Evolutionary conservation across 2,888 invertebrate species (phyloP).

Genomic region (Clepsis dumicolana): DNA sequence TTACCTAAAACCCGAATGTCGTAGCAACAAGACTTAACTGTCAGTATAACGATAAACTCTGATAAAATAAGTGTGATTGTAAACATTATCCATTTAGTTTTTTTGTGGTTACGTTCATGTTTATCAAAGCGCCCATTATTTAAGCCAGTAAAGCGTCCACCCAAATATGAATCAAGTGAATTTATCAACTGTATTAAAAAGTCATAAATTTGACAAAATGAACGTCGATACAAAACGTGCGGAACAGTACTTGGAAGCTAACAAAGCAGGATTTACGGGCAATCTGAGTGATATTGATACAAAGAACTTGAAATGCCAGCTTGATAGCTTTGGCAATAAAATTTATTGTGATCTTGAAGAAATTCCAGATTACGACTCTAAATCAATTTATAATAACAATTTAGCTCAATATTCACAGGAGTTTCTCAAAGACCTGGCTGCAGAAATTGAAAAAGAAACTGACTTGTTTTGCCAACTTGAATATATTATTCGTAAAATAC

Average conservation of each 20-base stretch:
- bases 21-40: background rate
- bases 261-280: constrained; percentile 20
- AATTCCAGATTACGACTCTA: background rate
- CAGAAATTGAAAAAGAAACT: constrained; percentile 45
- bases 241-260: constrained; percentile 13
- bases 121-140: constrained; percentile 8
- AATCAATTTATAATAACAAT: background rate
- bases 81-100: background rate
- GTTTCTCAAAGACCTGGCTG: constrained; percentile 42
- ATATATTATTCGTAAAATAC: constrained; percentile 48
- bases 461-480: constrained; percentile 52
- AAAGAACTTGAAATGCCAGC: background rate
- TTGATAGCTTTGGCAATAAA: constrained; percentile 13
- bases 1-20: background rate
- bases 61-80: background rate
- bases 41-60: background rate
- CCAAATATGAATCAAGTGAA: constrained; percentile 24
- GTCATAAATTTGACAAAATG: constrained; percentile 14
- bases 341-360: constrained; percentile 4
- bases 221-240: constrained; percentile 15
- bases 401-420: background rate
- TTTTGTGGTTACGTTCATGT: background rate
- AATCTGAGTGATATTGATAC: background rate
- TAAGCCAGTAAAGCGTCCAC: constrained; percentile 4
- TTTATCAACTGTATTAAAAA: constrained; percentile 17